Evolutionary conservation across 1,140 invertebrate species (phyloP).

Genomic region (Drosophila guanche): DNA sequence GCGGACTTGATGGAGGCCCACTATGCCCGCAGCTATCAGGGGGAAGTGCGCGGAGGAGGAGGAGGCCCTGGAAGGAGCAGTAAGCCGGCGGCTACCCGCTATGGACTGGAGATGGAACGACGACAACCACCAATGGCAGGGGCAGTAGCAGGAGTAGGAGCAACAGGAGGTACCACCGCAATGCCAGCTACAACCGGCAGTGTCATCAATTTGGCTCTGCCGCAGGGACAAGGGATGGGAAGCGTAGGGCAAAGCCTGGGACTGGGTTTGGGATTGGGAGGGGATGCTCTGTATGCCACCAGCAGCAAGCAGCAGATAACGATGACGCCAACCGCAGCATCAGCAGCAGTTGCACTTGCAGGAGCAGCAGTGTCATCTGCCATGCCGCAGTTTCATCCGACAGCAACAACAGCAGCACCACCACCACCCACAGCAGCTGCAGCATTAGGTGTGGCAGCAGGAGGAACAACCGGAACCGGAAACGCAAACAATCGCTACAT

Average conservation of each 20-base stretch:
- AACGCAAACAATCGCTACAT: conserved; percentile 73
- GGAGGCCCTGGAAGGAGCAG: conserved; percentile 3
- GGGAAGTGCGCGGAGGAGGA: background rate
- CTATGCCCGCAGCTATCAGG: conserved; percentile 59
- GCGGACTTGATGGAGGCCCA: conserved; percentile 67
- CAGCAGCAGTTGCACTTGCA: conserved; percentile 36
- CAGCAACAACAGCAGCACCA: conserved; percentile 30
- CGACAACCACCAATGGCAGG: conserved; percentile 12
- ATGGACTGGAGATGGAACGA: conserved; percentile 25
- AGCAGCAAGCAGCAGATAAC: conserved; percentile 64
- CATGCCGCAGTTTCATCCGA: conserved; percentile 1
- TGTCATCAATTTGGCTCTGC: conserved; percentile 49
- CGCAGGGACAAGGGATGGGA: conserved; percentile 8
- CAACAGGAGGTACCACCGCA: conserved; percentile 27
- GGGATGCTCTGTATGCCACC: conserved; percentile 66
- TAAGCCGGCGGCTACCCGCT: too few relatives aligned
- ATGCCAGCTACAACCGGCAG: conserved; percentile 36
- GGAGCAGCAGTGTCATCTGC: conserved; percentile 7
- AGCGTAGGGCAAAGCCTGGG: too few relatives aligned
- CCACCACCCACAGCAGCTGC: conserved; percentile 22
- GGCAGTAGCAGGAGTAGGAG: conserved; percentile 5
- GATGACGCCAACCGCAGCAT: conserved; percentile 26
- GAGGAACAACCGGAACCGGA: conserved; percentile 31
- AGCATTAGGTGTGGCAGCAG: conserved; percentile 24
- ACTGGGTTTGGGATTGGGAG: background rate